Evolutionary conservation across 2,797 vertebrate species (phyloP), one percentile per base, ranked within the genome.

Genomic region (Poecilia velifera): DNA sequence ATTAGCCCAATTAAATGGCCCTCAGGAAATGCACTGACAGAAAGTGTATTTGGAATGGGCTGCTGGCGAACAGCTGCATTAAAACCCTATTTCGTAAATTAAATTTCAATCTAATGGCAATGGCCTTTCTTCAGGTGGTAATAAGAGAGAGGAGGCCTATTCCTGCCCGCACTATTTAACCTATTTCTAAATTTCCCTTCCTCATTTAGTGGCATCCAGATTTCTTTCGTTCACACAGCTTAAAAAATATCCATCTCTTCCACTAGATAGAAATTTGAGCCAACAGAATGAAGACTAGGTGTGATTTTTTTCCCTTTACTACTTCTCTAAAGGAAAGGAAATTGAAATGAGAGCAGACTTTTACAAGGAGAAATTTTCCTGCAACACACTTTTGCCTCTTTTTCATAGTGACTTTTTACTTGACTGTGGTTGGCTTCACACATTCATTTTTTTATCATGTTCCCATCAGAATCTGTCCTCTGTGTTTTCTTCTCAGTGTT

Each of bases 31-130:
- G 84, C 84, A 88, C 82, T 77, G 87, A 91, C 90, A 89, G 92
- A 92, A 92, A 93, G 84, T 76, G 82, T 89, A 87, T 93, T 94
- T 91, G 90, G 82, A 91, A 90, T 85, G 66, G 88, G 91, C 93
- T 93, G 86, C 85, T 89, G 91, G 91, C 87, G 89, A 95, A 94
- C 90, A 93, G 92, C 93, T 92, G 92, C 92, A 94, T 95, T 95
- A 95, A 95, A 96, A 94, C 92, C 92, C 94, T 91, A 94, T 95
- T 95, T 92, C 83, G 83, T 89, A 92, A 95, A 96, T 96, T 95
- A 93, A 93, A 95, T 96, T 95, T 94, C 88, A 93, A 94, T 95
- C 89, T 95, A 95, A 95, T 94, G 94, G 90, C 87, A 68, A 92
- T 90, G 89, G 93, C 93, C 93, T 95, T 95, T 96, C 93, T 95